Evolutionary conservation across 2,888 invertebrate genomes (phyloP), one percentile per base, ranked within the genome.

Genomic region (Ennomos quercinarius): DNA sequence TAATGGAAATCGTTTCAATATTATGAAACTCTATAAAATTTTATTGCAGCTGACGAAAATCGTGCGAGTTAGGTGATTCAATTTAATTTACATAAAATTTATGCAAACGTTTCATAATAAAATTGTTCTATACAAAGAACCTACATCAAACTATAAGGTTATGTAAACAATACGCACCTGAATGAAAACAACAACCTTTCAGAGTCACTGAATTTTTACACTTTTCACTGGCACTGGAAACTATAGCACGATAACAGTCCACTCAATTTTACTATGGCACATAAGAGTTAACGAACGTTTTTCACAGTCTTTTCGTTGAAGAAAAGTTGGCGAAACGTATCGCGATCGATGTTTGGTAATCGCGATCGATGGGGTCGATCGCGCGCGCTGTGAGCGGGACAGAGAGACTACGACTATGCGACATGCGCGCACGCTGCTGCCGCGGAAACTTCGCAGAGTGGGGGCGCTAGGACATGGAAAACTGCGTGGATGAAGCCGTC

Each of bases 251-350:
- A 56, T 5, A 42, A 13, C 12, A 51, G 11, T 49, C 54, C 17
- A 47, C 42, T 45, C 12, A 38, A 45, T 11, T 50, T 13, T 52
- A 38, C 10, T 56, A 56, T 51, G 60, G 55, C 56, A 67, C 68
- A 40, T 10, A 0, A 12, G 46, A 40, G 9, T 56, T 42, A 13
- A 10, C 35, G 68, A 64, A n/a, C 70, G 66, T 68, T 57, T 84
- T 71, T 75, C 75, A 73, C 77, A 64, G 64, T 83, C 87, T 91
- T 90, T 90, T 91, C 90, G 89, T 89, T 87, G 76, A 89, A 46
- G 89, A 89, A 90, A 90, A 90, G 85, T 77, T 68, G 74, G 81
- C 76, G 73, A 82, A 88, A 83, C 80, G 74, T 79, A 77, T 83
- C 76, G 80, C 17, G 39, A 46, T 59, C 74, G 75, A 79, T 59